phyloP scores from a whole-genome alignment of 2,113 vertebrate species.

The Lontra canadensis region DNA sequence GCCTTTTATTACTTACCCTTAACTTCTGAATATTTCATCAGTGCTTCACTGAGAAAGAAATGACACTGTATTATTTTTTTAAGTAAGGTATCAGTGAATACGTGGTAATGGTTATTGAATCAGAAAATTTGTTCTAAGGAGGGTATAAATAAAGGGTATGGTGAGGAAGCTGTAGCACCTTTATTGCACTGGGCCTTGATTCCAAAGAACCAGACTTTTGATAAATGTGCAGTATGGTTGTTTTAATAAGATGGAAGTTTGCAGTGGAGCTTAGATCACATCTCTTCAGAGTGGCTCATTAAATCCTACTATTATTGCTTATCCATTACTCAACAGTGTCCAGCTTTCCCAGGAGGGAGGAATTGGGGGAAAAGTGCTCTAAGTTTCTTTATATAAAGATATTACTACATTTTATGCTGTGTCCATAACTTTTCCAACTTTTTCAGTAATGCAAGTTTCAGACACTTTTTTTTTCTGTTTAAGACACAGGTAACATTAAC shows the following conservation, averaged over 20 bases:
- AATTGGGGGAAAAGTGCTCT: neutral
- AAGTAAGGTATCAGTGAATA: neutral
- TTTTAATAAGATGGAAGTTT: constrained; percentile 39
- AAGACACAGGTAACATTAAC: neutral
- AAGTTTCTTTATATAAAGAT: neutral
- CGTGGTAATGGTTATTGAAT: neutral
- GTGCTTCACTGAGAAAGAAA: neutral
- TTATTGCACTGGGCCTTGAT: neutral
- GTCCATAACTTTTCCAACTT: neutral
- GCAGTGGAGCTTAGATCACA: neutral
- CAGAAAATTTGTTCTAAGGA: neutral
- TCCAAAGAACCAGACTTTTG: neutral
- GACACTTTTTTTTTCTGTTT: neutral
- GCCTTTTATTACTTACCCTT: neutral
- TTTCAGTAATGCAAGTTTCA: neutral
- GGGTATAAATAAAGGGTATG: neutral
- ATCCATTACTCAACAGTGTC: neutral
- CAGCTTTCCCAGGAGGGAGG: neutral
- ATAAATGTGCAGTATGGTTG: neutral
- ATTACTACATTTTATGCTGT: neutral
- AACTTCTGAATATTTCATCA: constrained; percentile 41
- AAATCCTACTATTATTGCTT: neutral
- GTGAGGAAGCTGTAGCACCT: neutral
- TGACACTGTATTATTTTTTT: neutral
- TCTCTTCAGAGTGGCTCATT: constrained; percentile 24